Percentiles rank a stretch among this genome's conserved stretches.
Evolutionary conservation across 2,797 vertebrate genomes (phyloP).

Genomic region (Ciconia nigra): DNA sequence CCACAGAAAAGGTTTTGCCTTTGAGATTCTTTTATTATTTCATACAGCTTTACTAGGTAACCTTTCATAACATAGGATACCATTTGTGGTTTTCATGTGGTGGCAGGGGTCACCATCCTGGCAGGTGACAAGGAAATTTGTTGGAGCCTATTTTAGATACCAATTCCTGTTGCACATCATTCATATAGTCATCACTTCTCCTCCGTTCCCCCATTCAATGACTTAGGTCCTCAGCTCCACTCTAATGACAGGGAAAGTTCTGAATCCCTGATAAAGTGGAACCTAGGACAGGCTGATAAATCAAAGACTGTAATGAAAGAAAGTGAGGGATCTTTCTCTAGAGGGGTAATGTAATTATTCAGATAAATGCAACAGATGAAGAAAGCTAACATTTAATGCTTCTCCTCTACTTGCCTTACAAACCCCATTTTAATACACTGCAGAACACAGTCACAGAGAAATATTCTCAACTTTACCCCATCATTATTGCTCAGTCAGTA

Average conservation of each 20-base stretch:
- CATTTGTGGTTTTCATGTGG: not conserved
- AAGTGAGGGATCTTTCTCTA: not conserved
- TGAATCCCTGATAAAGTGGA: not conserved
- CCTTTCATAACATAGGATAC: not conserved
- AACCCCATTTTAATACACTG: not conserved
- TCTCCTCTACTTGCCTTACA: not conserved
- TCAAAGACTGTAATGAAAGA: not conserved
- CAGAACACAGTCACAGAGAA: not conserved
- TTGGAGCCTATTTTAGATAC: not conserved
- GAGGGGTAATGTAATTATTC: not conserved
- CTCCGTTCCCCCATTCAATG: not conserved
- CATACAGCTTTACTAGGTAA: not conserved
- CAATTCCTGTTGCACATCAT: not conserved
- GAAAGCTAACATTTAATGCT: not conserved
- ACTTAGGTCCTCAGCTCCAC: not conserved
- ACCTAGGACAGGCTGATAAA: not conserved
- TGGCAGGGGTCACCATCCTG: not conserved
- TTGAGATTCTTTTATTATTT: not conserved
- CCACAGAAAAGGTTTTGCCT: not conserved
- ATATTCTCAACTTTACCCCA: not conserved
- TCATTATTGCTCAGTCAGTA: not conserved
- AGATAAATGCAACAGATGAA: not conserved
- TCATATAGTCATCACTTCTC: not conserved
- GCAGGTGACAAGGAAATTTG: not conserved
- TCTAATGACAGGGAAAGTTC: not conserved